Percentiles rank a stretch among this genome's conserved stretches.
These are phyloP conservation scores for Amiota minor DNA, from an alignment of 2,888 invertebrate species.

Conservation along the genomic window DNA sequence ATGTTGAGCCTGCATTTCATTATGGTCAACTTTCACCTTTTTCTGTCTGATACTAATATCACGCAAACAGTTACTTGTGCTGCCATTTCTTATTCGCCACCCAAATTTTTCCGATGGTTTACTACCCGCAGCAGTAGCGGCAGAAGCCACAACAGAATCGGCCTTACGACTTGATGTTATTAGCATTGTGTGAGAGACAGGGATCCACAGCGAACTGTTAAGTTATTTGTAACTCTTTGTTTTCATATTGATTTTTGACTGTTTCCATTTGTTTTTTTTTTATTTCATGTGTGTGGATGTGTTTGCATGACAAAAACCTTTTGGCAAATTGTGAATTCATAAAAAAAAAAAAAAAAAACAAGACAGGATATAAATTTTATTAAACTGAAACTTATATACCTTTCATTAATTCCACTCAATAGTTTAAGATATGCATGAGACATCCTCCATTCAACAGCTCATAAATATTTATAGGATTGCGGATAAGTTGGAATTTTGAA, in stretches of 20 bases:
- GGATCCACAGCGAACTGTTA: constrained; percentile 64
- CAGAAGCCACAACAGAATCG: too few relatives aligned
- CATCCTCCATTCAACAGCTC: too few relatives aligned
- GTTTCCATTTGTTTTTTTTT: constrained; percentile 36
- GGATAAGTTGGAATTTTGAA: too few relatives aligned
- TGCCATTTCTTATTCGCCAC: background rate
- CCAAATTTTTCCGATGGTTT: background rate
- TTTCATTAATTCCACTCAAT: too few relatives aligned
- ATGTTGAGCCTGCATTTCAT: constrained; percentile 54
- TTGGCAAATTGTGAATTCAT: constrained; percentile 57
- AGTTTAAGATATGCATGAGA: too few relatives aligned
- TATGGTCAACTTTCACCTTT: constrained; percentile 49
- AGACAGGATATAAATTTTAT: too few relatives aligned
- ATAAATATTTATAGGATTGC: too few relatives aligned
- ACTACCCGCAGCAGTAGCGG: constrained; percentile 5
- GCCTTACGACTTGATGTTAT: background rate
- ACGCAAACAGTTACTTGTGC: background rate
- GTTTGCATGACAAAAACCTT: constrained; percentile 48
- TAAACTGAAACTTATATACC: too few relatives aligned
- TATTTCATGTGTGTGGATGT: background rate
- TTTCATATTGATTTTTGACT: constrained; percentile 40
- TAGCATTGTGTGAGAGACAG: constrained; percentile 30
- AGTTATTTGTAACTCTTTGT: constrained; percentile 60
- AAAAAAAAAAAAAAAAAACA: constrained; percentile 39
- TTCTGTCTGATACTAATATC: background rate